Base-by-base conservation (phyloP, 2,888 invertebrate species). In the Mimumesa dahlbomi region DNA sequence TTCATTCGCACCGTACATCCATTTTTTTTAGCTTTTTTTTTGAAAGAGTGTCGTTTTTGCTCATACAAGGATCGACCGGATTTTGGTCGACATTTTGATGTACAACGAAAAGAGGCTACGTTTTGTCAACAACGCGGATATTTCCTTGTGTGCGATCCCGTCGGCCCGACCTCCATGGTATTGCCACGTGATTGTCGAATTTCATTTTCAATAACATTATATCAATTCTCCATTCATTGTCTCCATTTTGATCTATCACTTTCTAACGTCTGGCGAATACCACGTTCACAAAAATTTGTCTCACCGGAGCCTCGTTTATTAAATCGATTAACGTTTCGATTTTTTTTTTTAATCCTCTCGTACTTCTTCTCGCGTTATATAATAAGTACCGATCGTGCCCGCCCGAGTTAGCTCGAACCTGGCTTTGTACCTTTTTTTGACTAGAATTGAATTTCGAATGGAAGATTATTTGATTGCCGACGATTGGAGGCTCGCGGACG, bases 1-100 rank as follows among this genome's bases (percentile, higher is more conserved):
- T 88, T 87, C 89, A 89, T 89, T 89, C 88, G 88, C 88, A 89
- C 88, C 88, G 87, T 88, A 88, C 88, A 89, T 87, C 83, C 88
- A 88, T 87, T 84, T 79, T 85, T 82, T 86, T 87, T 86, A 58
- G 53, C 54, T 64, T 70, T 64, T 82, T 84, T 82, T 72, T 79
- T 84, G 82, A 87, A 88, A 87, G 85, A 86, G 87, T 87, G 85
- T 88, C 86, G 79, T 79, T 75, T 84, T 85, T 84, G 80, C 78
- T 84, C 81, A 81, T 82, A 84, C 81, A 84, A 84, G 84, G 82
- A 83, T 82, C 82, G 81, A 78, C 78, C 82, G 83, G 77, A 72
- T 68, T 75, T 82, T 79, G 77, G 81, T 69, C 77, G 81, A 80
- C 77, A 61, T 58, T 81, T 82, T 82, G 78, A 86, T 85, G n/a